Evolutionary conservation across 1,140 invertebrate species (phyloP), one percentile per base, ranked within the genome.

Genomic region (Octopus bimaculoides): DNA sequence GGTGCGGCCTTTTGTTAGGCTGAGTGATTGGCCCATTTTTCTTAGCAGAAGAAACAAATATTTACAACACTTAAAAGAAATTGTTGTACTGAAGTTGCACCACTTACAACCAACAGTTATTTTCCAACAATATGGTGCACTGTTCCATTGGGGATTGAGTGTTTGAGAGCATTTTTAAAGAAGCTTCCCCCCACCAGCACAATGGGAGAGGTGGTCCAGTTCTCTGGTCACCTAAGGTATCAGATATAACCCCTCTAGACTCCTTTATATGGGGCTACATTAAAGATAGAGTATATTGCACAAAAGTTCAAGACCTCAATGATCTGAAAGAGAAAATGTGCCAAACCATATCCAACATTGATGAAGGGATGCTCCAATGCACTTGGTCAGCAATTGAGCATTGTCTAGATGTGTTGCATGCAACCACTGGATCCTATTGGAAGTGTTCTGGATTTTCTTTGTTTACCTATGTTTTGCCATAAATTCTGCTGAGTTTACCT

Each of bases 381-480:
- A 66, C 61, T 14, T 66, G 3, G 61, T 66, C n/a, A 66, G 61
- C 1, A 66, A 66, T 66, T 66, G 61, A 66, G 61, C 1, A 66
- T 66, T n/a, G 61, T 66, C 61, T 66, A 14, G 12, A 66, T 66
- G 61, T 66, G 61, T 66, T n/a, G 61, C 61, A 66, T 66, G 61
- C n/a, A 3, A 66, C 61, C 61, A 66, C 12, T 66, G 61, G 61
- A 66, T 12, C 61, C 61, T n/a, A 66, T n/a, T 66, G 61, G 61
- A 66, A 66, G 61, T 66, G 1, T 66, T 66, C 61, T 66, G 61
- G n/a, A 66, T n/a, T 66, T 66, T n/a, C 12, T 66, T 66, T 66
- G 61, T 66, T 66, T 66, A 66, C 61, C 61, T 66, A 66, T 66
- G 61, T 66, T 66, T 66, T 66, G n/a, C 61, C 12, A 66, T 66